These are phyloP conservation scores for Brachyrhaphis roseni DNA, from an alignment of 2,797 vertebrate species.

Conservation along the genomic window DNA sequence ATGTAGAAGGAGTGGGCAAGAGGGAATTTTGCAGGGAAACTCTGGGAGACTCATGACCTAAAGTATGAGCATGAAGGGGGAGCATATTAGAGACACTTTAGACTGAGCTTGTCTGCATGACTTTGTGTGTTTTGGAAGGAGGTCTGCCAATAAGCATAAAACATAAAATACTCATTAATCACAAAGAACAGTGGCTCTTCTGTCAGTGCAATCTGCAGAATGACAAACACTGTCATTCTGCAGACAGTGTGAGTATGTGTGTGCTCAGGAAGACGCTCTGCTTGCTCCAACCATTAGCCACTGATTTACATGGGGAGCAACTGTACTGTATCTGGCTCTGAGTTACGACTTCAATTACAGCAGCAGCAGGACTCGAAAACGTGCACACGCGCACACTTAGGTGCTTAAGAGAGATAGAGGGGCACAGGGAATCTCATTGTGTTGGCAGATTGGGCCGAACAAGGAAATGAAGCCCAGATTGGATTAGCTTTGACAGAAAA, in stretches of 20 bases:
- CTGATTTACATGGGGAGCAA: conserved; percentile 74
- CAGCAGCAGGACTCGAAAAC: conserved; percentile 51
- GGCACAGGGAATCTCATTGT: conserved; percentile 66
- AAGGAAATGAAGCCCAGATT: conserved; percentile 64
- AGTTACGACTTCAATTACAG: conserved; percentile 80
- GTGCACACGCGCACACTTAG: conserved; percentile 24
- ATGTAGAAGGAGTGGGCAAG: conserved; percentile 36
- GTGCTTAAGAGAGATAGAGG: conserved; percentile 57
- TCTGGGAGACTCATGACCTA: conserved; percentile 60
- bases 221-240: conserved; percentile 1
- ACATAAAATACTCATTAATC: conserved; percentile 65
- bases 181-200: conserved; percentile 51
- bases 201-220: conserved; percentile 36
- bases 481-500: conserved; percentile 66
- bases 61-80: conserved; percentile 33
- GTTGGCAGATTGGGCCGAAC: conserved; percentile 51
- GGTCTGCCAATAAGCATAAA: conserved; percentile 61
- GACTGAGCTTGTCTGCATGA: conserved; percentile 21
- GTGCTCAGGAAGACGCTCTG: conserved; percentile 33
- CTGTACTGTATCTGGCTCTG: conserved; percentile 64
- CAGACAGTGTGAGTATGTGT: conserved; percentile 10
- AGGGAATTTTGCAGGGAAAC: conserved; percentile 55
- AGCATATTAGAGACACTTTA: conserved; percentile 53
- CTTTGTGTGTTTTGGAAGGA: conserved; percentile 28
- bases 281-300: conserved; percentile 63